These are phyloP conservation scores for Aphaenogaster floridana DNA, from an alignment of 1,140 invertebrate species.

Conservation along the genomic window DNA sequence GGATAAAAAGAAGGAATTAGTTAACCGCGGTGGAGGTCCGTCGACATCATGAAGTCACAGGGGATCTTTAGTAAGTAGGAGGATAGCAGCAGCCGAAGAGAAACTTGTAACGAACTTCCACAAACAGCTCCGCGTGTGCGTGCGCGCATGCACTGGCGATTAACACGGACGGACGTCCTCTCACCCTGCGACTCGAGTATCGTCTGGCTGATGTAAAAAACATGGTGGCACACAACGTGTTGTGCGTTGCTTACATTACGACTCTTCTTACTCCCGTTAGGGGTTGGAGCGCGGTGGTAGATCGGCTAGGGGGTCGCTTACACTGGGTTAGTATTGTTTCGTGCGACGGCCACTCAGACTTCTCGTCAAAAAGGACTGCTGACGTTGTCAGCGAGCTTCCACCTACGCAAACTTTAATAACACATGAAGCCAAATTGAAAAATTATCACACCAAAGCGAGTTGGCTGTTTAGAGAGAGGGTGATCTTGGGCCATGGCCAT, in stretches of 20 bases:
- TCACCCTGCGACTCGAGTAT: conserved; percentile 81
- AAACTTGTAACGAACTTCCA: conserved; percentile 68
- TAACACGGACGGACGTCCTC: conserved; percentile 67
- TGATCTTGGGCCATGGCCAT: conserved; percentile 28
- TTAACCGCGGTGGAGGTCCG: conserved; percentile 4
- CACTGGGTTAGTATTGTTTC: conserved; percentile 80
- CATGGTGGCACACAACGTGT: conserved; percentile 80
- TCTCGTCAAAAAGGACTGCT: conserved; percentile 81
- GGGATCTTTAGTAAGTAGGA: conserved; percentile 62
- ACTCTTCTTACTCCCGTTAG: conserved; percentile 79
- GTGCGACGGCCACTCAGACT: conserved; percentile 80
- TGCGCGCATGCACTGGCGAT: conserved; percentile 65
- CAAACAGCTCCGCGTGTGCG: conserved; percentile 52
- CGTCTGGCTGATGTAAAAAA: conserved; percentile 86
- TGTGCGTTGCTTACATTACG: conserved; percentile 82
- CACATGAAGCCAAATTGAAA: conserved; percentile 86
- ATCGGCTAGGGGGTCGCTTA: conserved; percentile 43
- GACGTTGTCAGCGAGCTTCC: conserved; percentile 68
- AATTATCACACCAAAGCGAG: conserved; percentile 85
- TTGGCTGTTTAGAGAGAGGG: conserved; percentile 83
- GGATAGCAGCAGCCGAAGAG: conserved; percentile 52
- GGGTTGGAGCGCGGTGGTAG: conserved; percentile 68
- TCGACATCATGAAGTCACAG: conserved; percentile 57
- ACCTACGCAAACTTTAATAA: conserved; percentile 80
- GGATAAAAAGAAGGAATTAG: background rate